Conservation (phyloP, 2,888 invertebrate species). For the Thymelicus lineola region DNA sequence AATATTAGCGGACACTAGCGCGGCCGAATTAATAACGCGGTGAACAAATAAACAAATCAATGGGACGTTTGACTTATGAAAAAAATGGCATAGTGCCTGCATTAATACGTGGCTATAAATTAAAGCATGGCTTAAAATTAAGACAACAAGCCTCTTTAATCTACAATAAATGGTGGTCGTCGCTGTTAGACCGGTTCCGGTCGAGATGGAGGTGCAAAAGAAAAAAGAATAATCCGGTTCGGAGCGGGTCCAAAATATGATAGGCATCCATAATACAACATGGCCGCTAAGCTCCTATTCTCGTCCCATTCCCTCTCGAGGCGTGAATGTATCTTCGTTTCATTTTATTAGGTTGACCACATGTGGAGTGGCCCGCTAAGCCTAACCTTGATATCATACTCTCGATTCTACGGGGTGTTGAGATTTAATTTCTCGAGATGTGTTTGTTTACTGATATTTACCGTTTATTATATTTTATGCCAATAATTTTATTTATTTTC, state of each 20-base stretch:
- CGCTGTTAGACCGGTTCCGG: constrained; percentile 79
- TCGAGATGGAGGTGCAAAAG: constrained; percentile 78
- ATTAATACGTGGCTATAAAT: constrained; percentile 82
- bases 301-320: constrained; percentile 65
- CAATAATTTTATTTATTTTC: not conserved
- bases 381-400: constrained; percentile 85
- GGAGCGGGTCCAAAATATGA: constrained; percentile 84
- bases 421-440: constrained; percentile 33
- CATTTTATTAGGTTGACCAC: constrained; percentile 84
- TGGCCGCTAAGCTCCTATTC: constrained; percentile 82
- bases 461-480: not conserved
- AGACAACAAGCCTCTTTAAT: constrained; percentile 86
- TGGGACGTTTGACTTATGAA: constrained; percentile 71
- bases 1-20: constrained; percentile 80
- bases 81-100: constrained; percentile 78
- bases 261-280: constrained; percentile 85
- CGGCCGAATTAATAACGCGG: constrained; percentile 70
- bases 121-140: constrained; percentile 84
- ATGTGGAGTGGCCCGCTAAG: constrained; percentile 85
- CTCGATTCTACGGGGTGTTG: constrained; percentile 73
- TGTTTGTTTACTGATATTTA: constrained; percentile 3
- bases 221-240: constrained; percentile 83
- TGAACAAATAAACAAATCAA: constrained; percentile 79
- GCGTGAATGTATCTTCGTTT: constrained; percentile 64
- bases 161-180: constrained; percentile 85